Percentiles rank a stretch among this genome's conserved stretches.
phyloP scores from a whole-genome alignment of 1,140 invertebrate genomes.

The Aphelinus certus region DNA sequence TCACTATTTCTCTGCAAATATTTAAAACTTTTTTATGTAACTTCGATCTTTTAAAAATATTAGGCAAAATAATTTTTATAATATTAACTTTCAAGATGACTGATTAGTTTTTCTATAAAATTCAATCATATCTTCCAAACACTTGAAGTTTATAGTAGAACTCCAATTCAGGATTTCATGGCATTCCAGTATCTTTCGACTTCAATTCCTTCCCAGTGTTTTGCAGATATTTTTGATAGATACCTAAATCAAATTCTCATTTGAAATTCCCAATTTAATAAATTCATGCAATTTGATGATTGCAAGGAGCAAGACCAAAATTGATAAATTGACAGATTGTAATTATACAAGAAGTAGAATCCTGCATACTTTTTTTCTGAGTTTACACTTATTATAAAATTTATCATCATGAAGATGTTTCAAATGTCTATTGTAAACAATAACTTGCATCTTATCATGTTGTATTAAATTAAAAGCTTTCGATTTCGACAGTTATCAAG shows the following conservation, averaged over 20 bases:
- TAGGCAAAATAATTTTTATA: too few relatives aligned
- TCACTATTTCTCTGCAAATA: too few relatives aligned
- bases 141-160: too few relatives aligned
- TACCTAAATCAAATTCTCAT: constrained; percentile 53
- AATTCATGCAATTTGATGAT: constrained; percentile 12
- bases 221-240: constrained; percentile 54
- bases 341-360: too few relatives aligned
- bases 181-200: constrained; percentile 48
- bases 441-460: constrained; percentile 39
- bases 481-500: constrained; percentile 48
- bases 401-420: constrained; percentile 20
- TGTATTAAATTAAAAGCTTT: constrained; percentile 45
- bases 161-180: constrained; percentile 38
- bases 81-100: too few relatives aligned
- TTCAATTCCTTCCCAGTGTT: constrained; percentile 68
- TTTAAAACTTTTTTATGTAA: too few relatives aligned
- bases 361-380: too few relatives aligned
- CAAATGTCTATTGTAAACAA: constrained; percentile 7
- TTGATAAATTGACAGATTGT: background rate
- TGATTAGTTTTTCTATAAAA: too few relatives aligned
- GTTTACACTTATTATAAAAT: constrained; percentile 36
- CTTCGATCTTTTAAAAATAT: too few relatives aligned
- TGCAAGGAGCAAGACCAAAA: constrained; percentile 33
- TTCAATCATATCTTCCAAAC: too few relatives aligned
- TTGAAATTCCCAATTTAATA: constrained; percentile 12